These are phyloP conservation scores for Porites divaricata DNA, from an alignment of 92 coral and sea anemone species.

Conservation along the genomic window DNA sequence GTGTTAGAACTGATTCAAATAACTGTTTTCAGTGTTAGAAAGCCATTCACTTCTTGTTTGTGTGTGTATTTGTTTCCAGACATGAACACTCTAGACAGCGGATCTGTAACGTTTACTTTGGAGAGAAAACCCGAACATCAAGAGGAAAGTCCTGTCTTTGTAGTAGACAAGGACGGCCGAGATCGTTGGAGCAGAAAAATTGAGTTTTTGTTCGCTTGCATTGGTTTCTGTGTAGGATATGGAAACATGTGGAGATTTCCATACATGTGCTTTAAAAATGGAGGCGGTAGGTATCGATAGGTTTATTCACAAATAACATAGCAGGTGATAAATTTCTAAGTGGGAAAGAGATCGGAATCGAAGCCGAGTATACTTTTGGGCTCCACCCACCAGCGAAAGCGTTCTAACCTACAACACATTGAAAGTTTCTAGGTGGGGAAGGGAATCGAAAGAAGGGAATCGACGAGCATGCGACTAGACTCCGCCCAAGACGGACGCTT, in stretches of 20 bases:
- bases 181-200: constrained; percentile 89
- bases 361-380: too few species aligned
- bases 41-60: neutral
- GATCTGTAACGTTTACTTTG: constrained; percentile 16
- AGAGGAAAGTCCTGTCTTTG: constrained; percentile 13
- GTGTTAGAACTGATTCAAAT: too few species aligned
- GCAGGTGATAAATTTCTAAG: too few species aligned
- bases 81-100: constrained; percentile 3
- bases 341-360: too few species aligned
- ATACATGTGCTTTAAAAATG: constrained; percentile 94
- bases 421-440: too few species aligned
- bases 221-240: constrained; percentile 95
- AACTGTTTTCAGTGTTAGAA: too few species aligned
- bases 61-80: neutral
- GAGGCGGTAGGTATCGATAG: constrained; percentile 77
- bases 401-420: too few species aligned
- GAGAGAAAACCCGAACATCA: constrained; percentile 15
- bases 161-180: constrained; percentile 33
- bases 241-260: constrained; percentile 98
- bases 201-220: constrained; percentile 88
- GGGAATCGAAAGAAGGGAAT: too few species aligned
- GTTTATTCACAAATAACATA: neutral
- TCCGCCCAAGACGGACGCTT: too few species aligned
- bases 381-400: too few species aligned
- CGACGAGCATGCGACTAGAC: too few species aligned